A percentile compares a stretch with the other conserved stretches of the same genome.
phyloP scores from a whole-genome alignment of 2,888 invertebrate species.

The Luffia ferchaultella region DNA sequence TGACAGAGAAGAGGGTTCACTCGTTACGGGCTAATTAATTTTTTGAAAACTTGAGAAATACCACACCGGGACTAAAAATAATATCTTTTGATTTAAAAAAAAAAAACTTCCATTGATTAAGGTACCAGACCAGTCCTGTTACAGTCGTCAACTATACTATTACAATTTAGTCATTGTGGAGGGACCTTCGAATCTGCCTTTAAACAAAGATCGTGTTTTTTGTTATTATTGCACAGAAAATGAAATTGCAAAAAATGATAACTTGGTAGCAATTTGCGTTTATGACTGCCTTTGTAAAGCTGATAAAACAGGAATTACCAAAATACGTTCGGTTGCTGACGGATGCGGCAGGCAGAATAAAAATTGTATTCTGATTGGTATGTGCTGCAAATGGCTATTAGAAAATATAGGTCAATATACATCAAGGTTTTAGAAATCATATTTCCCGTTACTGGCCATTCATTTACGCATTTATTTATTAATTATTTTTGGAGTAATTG shows the following conservation, averaged over 20 bases:
- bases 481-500: constrained; percentile 15
- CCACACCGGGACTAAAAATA: no score
- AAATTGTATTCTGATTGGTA: no score
- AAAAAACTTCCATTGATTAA: no score
- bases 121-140: no score
- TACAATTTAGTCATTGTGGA: constrained; percentile 28
- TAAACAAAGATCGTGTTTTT: constrained; percentile 19
- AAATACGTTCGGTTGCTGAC: no score
- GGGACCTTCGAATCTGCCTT: constrained; percentile 20
- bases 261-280: constrained; percentile 12
- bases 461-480: constrained; percentile 16
- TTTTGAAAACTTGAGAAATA: no score
- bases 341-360: no score
- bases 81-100: no score
- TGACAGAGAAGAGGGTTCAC: no score
- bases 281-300: constrained; percentile 11
- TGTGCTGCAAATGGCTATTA: no score
- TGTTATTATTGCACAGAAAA: constrained; percentile 20
- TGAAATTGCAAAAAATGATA: constrained; percentile 14
- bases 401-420: neutral
- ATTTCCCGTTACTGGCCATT: constrained; percentile 18
- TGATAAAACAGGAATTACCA: constrained; percentile 12
- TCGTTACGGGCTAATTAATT: no score
- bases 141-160: constrained; percentile 25
- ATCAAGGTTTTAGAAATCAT: constrained; percentile 17